Evolutionary conservation across 1,140 invertebrate genomes (phyloP), one percentile per base, ranked within the genome.

Genomic region (Diuraphis noxia): DNA sequence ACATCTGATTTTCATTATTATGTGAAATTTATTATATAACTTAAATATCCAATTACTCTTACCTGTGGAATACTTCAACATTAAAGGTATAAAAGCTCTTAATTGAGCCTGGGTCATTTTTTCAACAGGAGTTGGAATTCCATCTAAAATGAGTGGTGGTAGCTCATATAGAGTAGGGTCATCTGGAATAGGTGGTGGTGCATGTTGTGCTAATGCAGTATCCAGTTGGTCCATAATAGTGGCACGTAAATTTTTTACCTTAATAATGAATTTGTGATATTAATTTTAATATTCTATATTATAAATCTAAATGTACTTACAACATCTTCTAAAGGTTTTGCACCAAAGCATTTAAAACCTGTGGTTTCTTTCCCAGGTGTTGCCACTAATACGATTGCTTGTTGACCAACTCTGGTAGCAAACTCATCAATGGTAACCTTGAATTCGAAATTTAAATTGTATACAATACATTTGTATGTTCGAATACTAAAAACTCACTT

Each of bases 71-170:
- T 99, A 99, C 94, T 99, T 99, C 92, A 99, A 95, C 98, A 99
- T 99, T 92, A 99, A 95, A 79, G 98, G 98, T 93, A 99, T 99
- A 94, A 99, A 99, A 84, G 98, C 98, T 92, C 98, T 94, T 77
- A 99, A 94, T 94, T 99, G 98, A 56, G 98, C 98, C 94, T 99
- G 98, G 38, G 98, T 99, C 98, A 99, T 99, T 95, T 99, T 99
- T 94, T 99, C 98, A 0, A 99, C 98, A 5, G 98, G 98, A 77
- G 98, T 99, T 49, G 98, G 98, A 94, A 99, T 99, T 82, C 97
- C 98, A 94, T 99, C 98, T 93, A 99, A 98, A 92, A 99, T 98
- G 63, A 99, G 95, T 34, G 98, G 98, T 88, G 98, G 98, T 93
- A 99, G 94, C 95, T 99, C 98, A 94, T 99, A 98, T 63, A 99